Evolutionary conservation across 2,888 invertebrate genomes (phyloP), one percentile per base, ranked within the genome.

Genomic region (Cephonodes hylas): DNA sequence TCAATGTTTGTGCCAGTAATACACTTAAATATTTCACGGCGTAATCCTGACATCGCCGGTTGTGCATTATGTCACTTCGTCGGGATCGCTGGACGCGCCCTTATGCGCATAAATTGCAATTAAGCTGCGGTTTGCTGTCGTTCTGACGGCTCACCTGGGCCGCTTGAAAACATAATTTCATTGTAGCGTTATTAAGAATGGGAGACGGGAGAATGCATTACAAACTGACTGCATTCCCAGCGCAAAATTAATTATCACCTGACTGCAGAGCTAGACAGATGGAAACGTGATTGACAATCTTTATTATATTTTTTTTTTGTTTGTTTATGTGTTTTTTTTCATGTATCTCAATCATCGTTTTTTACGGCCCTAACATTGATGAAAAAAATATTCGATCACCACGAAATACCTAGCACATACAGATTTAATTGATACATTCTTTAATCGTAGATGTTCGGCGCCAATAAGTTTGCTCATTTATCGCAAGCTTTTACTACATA

Each of bases 81-180:
- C 57, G 45, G 42, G 10, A 31, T 69, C 63, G 59, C 61, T 68
- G 64, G 63, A 57, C 34, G 61, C 42, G 60, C 48, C 44, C 64
- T 59, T 27, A 62, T 60, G 62, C 61, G 59, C 70, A 72, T 79
- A 79, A 79, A 79, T 79, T 67, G 72, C 73, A 79, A 79, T 80
- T 77, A 78, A 66, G 67, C 63, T 65, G 63, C 70, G 64, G 48
- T 38, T n/a, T n/a, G 66, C 66, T 71, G 66, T 48, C 63, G 65
- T 66, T 60, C 61, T 42, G 44, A 20, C 44, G 10, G 8, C 44
- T 53, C 31, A 53, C 31, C 53, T 53, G 18, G 18, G 23, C 6
- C 20, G 42, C 53, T 42, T 57, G 38, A 59, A 66, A 67, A 66
- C 62, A 70, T 68, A 66, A 59, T 65, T 27, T 58, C 18, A 63